These are phyloP conservation scores for Harpalus rubripes DNA, from an alignment of 2,888 invertebrate species.

Conservation along the genomic window DNA sequence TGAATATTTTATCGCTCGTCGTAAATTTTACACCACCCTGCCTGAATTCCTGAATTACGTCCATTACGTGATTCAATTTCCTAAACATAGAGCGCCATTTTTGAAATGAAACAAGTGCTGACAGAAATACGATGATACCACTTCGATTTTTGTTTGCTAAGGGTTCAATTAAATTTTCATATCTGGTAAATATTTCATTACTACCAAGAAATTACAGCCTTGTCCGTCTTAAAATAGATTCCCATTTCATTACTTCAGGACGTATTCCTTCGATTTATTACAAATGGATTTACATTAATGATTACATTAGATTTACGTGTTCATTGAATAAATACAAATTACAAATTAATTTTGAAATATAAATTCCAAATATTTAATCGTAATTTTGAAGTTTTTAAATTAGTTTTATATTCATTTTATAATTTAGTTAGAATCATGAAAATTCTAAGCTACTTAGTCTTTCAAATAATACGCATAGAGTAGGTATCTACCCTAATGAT, in stretches of 20 bases:
- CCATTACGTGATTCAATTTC: slow-evolving; percentile 66
- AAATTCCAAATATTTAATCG: too few relatives aligned
- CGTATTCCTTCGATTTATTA: neutral
- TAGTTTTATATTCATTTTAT: too few relatives aligned
- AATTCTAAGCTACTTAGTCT: too few relatives aligned
- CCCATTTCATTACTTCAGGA: slow-evolving; percentile 4
- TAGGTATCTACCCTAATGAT: too few relatives aligned
- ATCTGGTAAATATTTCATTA: slow-evolving; percentile 33
- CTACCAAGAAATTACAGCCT: neutral
- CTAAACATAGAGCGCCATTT: slow-evolving; percentile 63
- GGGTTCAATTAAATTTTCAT: slow-evolving; percentile 49
- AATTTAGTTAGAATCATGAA: too few relatives aligned
- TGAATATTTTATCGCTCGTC: slow-evolving; percentile 65
- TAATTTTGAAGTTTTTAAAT: too few relatives aligned
- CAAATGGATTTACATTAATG: neutral
- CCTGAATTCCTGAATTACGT: slow-evolving; percentile 61
- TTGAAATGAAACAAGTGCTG: slow-evolving; percentile 54
- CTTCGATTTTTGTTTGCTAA: slow-evolving; percentile 34
- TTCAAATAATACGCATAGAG: too few relatives aligned
- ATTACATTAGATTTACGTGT: too few relatives aligned
- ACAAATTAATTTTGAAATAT: too few relatives aligned
- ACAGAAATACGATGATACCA: slow-evolving; percentile 47
- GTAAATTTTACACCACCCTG: slow-evolving; percentile 64
- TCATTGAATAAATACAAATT: too few relatives aligned
- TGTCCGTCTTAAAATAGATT: neutral